Conservation (phyloP, 2,888 invertebrate species). For the Embidobia sp. region DNA sequence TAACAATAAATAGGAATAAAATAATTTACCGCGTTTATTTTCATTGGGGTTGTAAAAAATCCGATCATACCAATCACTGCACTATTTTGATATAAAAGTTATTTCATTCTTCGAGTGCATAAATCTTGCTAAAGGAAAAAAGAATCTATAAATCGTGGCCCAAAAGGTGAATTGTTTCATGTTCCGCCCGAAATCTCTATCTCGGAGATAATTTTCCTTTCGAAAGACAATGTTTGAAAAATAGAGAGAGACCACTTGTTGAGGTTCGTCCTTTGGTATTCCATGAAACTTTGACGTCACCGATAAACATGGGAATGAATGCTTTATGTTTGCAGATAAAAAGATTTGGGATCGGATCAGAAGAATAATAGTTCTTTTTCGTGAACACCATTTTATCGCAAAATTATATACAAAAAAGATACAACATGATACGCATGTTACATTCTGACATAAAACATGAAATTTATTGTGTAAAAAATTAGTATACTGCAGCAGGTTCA, state of each 20-base stretch:
- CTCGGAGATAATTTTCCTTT: slow-evolving; percentile 16
- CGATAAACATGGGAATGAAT: slow-evolving; percentile 14
- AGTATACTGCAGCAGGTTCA: too few species aligned
- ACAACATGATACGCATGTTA: too few species aligned
- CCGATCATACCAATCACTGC: too few species aligned
- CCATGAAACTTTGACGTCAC: slow-evolving; percentile 5
- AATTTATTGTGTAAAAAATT: too few species aligned
- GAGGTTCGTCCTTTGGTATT: slow-evolving; percentile 13
- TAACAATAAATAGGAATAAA: too few species aligned
- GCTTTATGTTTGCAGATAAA: slow-evolving; percentile 17
- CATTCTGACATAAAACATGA: too few species aligned
- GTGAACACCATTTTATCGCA: too few species aligned
- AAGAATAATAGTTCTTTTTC: too few species aligned
- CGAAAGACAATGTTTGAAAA: slow-evolving; percentile 24
- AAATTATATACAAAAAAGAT: too few species aligned
- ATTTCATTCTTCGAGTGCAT: background rate
- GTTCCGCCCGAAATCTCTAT: slow-evolving; percentile 12
- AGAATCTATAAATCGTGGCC: slow-evolving; percentile 26
- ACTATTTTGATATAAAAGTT: slow-evolving; percentile 3
- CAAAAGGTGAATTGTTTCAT: slow-evolving; percentile 27
- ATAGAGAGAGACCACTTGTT: slow-evolving; percentile 32
- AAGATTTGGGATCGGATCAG: background rate
- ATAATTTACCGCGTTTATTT: background rate
- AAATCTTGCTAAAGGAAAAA: slow-evolving; percentile 2
- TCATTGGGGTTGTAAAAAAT: too few species aligned